A percentile compares a stretch with the other conserved stretches of the same genome.
Conservation (phyloP, 1,140 invertebrate species). For the Sinella curviseta region DNA sequence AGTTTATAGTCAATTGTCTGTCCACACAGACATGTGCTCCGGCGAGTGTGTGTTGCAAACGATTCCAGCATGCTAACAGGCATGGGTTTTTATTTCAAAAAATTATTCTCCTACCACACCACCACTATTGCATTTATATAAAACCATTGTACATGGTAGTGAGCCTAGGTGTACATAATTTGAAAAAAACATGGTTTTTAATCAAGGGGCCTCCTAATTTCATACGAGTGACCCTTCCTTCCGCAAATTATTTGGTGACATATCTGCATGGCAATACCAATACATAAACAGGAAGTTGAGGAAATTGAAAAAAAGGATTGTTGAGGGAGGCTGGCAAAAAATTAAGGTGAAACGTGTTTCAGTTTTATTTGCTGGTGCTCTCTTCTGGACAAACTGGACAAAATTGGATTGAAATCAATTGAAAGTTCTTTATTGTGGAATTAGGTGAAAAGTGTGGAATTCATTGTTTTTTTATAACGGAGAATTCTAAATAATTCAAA, state of each 20-base stretch:
- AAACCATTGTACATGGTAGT: background rate
- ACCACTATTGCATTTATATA: background rate
- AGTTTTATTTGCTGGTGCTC: no score
- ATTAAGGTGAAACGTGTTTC: background rate
- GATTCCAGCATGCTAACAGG: constrained; percentile 23
- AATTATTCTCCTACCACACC: no score
- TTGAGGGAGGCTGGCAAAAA: background rate
- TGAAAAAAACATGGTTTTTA: background rate
- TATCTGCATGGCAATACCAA: no score
- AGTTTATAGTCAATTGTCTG: constrained; percentile 38
- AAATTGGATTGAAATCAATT: no score
- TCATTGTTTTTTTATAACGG: no score
- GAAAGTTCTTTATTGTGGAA: no score
- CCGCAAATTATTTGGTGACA: no score
- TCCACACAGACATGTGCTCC: constrained; percentile 35
- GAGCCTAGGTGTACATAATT: background rate
- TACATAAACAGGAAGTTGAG: no score
- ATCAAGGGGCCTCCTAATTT: constrained; percentile 9
- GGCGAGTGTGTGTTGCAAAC: constrained; percentile 26
- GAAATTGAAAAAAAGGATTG: background rate
- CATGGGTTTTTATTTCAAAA: constrained; percentile 7
- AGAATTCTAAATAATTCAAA: no score
- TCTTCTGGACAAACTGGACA: no score
- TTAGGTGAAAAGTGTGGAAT: background rate
- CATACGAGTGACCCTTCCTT: background rate